Evolutionary conservation across 2,797 vertebrate genomes (phyloP), one percentile per base, ranked within the genome.

Genomic region (Somateria mollissima): DNA sequence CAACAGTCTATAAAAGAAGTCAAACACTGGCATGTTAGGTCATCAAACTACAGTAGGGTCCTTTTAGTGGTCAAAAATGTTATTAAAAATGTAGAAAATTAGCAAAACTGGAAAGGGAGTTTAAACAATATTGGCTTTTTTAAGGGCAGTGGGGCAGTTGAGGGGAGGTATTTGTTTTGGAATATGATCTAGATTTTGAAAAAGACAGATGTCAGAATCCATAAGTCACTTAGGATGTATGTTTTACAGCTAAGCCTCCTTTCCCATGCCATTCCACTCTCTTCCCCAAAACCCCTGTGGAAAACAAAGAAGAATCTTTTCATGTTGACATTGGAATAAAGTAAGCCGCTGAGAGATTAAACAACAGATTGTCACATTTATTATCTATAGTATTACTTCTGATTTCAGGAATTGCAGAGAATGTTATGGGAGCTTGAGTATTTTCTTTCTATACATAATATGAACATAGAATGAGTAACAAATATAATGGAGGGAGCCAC

Each of bases 241-340:
- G 32, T 62, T 64, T 34, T 53, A n/a, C 57, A 64, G 25, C 21
- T 56, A 30, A 56, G 45, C 20, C 20, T 37, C 28, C 36, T 54
- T 80, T 43, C 22, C 15, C 27, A 37, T 53, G 21, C 20, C 51
- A 56, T 72, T 16, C 28, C 28, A 13, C 22, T 17, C 28, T 22
- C 34, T 54, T 37, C n/a, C 17, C 34, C 10, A 56, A 47, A 45
- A 32, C 12, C n/a, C 69, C 64, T 56, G 3, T 36, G 57, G 41
- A 8, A 28, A 91, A 58, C 53, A 82, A 32, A 76, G 45, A n/a
- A 74, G 41, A 61, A 65, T 84, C 51, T 58, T 95, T 80, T 30
- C 47, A 32, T 96, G 86, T 88, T 95, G 84, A 69, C 54, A 58
- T 95, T 95, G 94, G 89, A 56, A 72, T 8, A 56, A 72, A 75